Evolutionary conservation across 2,113 vertebrate genomes (phyloP), one percentile per base, ranked within the genome.

Genomic region (Mungos mungo): DNA sequence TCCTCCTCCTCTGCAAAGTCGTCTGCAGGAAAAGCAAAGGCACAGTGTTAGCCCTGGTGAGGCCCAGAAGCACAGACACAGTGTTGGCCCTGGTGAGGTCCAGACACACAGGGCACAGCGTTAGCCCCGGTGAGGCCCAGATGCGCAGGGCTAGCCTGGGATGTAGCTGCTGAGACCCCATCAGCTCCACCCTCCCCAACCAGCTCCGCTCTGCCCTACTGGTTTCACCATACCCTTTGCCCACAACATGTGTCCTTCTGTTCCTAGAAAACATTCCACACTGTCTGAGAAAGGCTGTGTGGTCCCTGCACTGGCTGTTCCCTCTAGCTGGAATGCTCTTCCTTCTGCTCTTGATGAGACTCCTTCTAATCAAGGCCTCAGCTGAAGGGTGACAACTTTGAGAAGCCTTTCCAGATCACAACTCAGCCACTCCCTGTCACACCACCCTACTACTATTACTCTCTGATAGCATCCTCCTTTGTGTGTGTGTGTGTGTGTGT

Each of bases 1-100:
- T 99, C 99, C 98, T 99, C 99, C 98, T 99, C 99, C 98, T 99
- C 99, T 93, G 98, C 98, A 97, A 99, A 99, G 97, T 99, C 99
- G 99, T 99, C 99, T 99, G 98, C 9, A 96, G 97, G 98, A 98
- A 98, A 96, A 99, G 86, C 96, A 33, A 52, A 97, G 54, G 97
- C 47, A 94, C 1, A 77, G 31, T 0, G 19, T 97, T 90, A 97
- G 35, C 8, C 16, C 1, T 29, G 71, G 41, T 4, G 9, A 52
- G 71, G 19, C 35, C 68, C 16, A 10, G 38, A 12, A 11, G 12
- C 12, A 12, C 50, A 50, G 50, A 12, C 50, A 50, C 50, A 50
- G 50, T 50, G 50, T 50, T 50, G 12, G 50, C 50, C 50, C 11
- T 50, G 50, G 50, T 13, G 50, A 50, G 50, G 50, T 12, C 50